Evolutionary conservation across 2,797 vertebrate species (phyloP), one percentile per base, ranked within the genome.

Genomic region (Pangasius larnaudii): DNA sequence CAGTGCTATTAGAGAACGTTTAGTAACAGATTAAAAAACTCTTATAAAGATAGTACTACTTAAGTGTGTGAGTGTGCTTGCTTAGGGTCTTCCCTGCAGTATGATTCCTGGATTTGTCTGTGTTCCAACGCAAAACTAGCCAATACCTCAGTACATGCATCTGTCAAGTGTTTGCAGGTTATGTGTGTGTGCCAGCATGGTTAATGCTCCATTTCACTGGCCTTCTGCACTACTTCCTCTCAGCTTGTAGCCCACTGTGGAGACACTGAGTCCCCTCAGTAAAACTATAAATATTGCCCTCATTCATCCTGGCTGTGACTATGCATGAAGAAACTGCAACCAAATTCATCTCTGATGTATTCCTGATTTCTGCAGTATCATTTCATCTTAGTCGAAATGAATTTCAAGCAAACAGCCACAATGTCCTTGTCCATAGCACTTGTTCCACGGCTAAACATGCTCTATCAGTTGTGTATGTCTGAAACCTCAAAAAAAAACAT

Each of bases 251-350:
- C 79, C 46, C 85, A 78, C 59, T 86, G 79, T 51, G 51, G 24
- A 36, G 71, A 79, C 75, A 74, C 30, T 14, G n/a, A 39, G 42
- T 65, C 86, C 87, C 65, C 63, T 80, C 63, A 83, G 63, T 81
- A 86, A 86, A 89, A 58, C 88, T 89, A 89, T 89, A 89, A 89
- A 89, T 89, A 89, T 85, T 86, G 88, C 75, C 88, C 88, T 88
- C 84, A 59, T 88, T 88, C 88, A 85, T 86, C 84, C 88, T 81
- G 77, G 77, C 56, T 63, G 71, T 85, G 88, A 85, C 85, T 81
- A n/a, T 72, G 65, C 84, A 39, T 53, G 39, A 49, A 81, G 51
- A 74, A 63, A 39, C 67, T 18, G 56, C 56, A 63, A 74, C 88
- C 84, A 86, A 82, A 85, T 78, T 18, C 53, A 88, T 46, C 58